A percentile compares a stretch with the other conserved stretches of the same genome.
These are phyloP conservation scores for Cryptoblepharus egeriae DNA, from an alignment of 2,797 vertebrate genomes.

Conservation along the genomic window DNA sequence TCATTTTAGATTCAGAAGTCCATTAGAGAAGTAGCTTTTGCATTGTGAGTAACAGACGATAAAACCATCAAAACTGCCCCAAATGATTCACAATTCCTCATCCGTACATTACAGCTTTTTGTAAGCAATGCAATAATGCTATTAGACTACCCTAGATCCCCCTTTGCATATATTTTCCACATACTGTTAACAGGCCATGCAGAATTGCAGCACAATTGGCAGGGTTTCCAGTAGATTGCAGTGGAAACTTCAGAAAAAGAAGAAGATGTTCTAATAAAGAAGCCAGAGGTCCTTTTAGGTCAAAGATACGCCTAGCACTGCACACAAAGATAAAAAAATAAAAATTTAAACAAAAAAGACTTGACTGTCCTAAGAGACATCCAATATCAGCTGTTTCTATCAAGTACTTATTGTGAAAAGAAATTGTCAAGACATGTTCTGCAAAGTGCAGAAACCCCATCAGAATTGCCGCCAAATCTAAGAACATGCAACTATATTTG, in stretches of 20 bases:
- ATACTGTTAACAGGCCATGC: background rate
- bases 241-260: background rate
- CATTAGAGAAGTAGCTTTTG: background rate
- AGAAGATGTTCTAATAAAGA: background rate
- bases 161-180: background rate
- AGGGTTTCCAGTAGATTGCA: background rate
- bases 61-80: background rate
- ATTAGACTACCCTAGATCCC: background rate
- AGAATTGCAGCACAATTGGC: background rate
- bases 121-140: background rate
- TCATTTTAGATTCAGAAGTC: background rate
- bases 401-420: background rate
- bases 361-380: background rate
- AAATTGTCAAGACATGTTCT: background rate
- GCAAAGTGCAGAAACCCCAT: background rate
- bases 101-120: background rate
- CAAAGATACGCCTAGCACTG: background rate
- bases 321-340: background rate
- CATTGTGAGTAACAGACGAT: background rate
- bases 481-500: background rate
- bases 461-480: background rate
- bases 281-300: background rate
- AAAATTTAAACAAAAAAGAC: background rate
- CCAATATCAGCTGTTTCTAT: background rate
- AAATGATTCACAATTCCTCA: background rate